phyloP scores from a whole-genome alignment of 2,888 invertebrate species.

The Drosophila suboccidentalis region DNA sequence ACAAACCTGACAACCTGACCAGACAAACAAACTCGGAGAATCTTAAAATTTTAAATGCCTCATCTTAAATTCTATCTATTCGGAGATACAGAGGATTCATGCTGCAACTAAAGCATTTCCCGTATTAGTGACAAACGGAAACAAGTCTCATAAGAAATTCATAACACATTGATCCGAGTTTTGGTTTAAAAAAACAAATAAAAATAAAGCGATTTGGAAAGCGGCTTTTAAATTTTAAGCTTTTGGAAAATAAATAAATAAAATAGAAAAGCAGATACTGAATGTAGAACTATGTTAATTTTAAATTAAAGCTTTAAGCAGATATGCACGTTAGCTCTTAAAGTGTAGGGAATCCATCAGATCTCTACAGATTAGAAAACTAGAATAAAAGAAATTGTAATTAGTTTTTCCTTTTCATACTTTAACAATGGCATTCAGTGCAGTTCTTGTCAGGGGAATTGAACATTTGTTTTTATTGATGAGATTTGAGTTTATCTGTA shows the following conservation, averaged over 20 bases:
- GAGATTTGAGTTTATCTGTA: slow-evolving; percentile 2
- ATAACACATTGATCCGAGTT: slow-evolving; percentile 44
- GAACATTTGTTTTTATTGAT: slow-evolving; percentile 5
- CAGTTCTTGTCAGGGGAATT: slow-evolving; percentile 10
- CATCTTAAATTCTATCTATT: slow-evolving; percentile 29
- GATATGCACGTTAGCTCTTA: neutral
- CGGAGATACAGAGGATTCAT: slow-evolving; percentile 10
- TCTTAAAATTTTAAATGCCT: slow-evolving; percentile 13
- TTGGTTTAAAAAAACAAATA: slow-evolving; percentile 7
- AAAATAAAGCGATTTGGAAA: slow-evolving; percentile 5
- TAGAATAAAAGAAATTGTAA: slow-evolving; percentile 25
- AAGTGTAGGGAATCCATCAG: neutral
- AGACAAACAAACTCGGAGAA: slow-evolving; percentile 3
- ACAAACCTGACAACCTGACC: slow-evolving; percentile 13
- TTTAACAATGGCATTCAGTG: slow-evolving; percentile 6
- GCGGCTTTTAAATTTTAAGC: slow-evolving; percentile 40
- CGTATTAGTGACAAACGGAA: slow-evolving; percentile 28
- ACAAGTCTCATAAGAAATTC: slow-evolving; percentile 39
- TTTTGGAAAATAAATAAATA: neutral
- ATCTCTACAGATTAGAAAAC: slow-evolving; percentile 27
- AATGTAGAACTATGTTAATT: neutral
- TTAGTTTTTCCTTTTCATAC: slow-evolving; percentile 18
- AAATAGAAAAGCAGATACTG: neutral
- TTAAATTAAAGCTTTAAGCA: too few species aligned
- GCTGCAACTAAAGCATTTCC: slow-evolving; percentile 25